Evolutionary conservation across 1,140 invertebrate species (phyloP), one percentile per base, ranked within the genome.

Genomic region (Atta cephalotes): DNA sequence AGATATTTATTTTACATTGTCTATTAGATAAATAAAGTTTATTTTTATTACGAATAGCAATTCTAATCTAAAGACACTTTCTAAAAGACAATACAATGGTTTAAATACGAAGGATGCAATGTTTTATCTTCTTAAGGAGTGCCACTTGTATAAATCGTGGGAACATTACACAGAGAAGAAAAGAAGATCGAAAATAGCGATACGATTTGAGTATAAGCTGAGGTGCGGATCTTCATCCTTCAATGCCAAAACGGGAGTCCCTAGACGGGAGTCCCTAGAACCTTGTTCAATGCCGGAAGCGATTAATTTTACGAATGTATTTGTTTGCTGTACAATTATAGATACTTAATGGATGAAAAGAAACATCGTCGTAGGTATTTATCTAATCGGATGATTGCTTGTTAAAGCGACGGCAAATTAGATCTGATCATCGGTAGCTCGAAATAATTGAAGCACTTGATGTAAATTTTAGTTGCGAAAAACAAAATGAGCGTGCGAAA

Each of bases 51-150:
- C 18, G 10, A 77, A 1, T 5, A 63, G 21, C 21, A 60, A 45
- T 77, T 39, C 31, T 39, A 28, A 7, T 39, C 35, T 39, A 39
- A 39, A 45, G 39, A 12, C 39, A 45, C 39, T 39, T 39, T 39
- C 5, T 14, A 31, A 45, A n/a, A 63, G 18, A 68, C 7, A 72
- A 72, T 5, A 3, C 66, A 80, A 84, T 63, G 81, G 80, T n/a
- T 92, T 87, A 87, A 89, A 87, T 86, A 84, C 88, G 88, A 66
- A 71, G 10, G 87, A 89, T 91, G 88, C 88, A 87, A 35, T 53
- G 78, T 86, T 82, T 49, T 25, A 49, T 14, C 12, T 12, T 91
- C 90, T 90, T 66, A 76, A 79, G 90, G 63, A 63, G 70, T 56
- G 68, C 16, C 21, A 49, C 10, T 35, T 71, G 53, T 53, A 65